A percentile compares a stretch with the other conserved stretches of the same genome.
These are phyloP conservation scores for Callimorpha dominula DNA, from an alignment of 2,888 invertebrate genomes.

Conservation along the genomic window DNA sequence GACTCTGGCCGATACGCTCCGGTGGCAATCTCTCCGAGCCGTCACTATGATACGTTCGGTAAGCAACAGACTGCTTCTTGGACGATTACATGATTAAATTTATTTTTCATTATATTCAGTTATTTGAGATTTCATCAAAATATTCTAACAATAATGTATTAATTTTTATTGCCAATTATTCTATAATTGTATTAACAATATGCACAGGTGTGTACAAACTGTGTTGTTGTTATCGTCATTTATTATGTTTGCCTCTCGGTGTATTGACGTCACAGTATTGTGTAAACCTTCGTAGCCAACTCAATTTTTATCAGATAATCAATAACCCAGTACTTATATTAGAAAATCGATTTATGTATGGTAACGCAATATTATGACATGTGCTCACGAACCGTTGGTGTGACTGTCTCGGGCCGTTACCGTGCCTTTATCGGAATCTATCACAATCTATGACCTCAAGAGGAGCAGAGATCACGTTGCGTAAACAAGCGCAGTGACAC, in stretches of 20 bases:
- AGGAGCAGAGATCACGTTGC: conserved; percentile 64
- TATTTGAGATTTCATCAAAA: background rate
- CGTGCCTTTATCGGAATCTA: conserved; percentile 62
- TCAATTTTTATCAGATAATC: conserved; percentile 45
- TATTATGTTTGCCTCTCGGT: conserved; percentile 42
- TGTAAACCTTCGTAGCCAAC: conserved; percentile 38
- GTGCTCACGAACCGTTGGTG: conserved; percentile 58
- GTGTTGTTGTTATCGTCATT: conserved; percentile 39
- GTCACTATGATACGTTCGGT: conserved; percentile 75
- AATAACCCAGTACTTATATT: conserved; percentile 32
- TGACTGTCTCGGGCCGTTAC: conserved; percentile 55
- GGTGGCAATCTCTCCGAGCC: conserved; percentile 76
- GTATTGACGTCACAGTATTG: conserved; percentile 49
- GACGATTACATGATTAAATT: conserved; percentile 21
- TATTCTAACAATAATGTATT: background rate
- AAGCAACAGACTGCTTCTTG: conserved; percentile 49
- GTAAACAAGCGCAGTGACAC: conserved; percentile 49
- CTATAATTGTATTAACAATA: conserved; percentile 37
- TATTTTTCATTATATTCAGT: background rate
- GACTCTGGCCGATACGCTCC: conserved; percentile 81
- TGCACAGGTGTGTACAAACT: conserved; percentile 42
- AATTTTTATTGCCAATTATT: conserved; percentile 37
- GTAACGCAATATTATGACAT: conserved; percentile 58
- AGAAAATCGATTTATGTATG: conserved; percentile 53
- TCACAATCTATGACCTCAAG: conserved; percentile 62